Base-by-base conservation (phyloP, 2,113 vertebrate genomes). In the human (Homo sapiens) region DNA sequence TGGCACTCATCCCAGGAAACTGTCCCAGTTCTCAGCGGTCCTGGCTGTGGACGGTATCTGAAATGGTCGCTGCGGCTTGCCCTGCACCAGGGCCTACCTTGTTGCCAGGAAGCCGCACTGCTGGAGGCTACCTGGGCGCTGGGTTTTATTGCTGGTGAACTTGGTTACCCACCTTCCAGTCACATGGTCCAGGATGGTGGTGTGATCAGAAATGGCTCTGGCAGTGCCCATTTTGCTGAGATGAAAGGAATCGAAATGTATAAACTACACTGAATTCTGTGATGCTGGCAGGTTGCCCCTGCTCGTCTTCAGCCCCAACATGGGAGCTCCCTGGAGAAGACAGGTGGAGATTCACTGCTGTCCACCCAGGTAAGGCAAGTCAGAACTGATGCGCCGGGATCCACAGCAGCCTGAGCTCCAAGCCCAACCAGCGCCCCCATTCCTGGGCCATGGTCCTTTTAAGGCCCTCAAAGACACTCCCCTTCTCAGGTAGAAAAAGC, bases 101-200 rank as follows among this genome's bases (percentile, higher is more conserved):
- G 0, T 6, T 5, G 45, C 72, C 76, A 48, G n/a, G 48, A 85
- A 93, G 78, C 20, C 9, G 30, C 2, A 0, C 13, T 48, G 13
- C 22, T n/a, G 40, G 92, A 81, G 95, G 90, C 81, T 64, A 91
- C 97, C 82, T 95, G 30, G 0, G 0, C 30, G 12, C 30, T 43
- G 38, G 89, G 52, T 96, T 97, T 98, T 98, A 98, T 98, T 98
- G 98, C 98, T 98, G 98, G 98, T 98, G 98, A 98, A 98, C 72
- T 75, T 90, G 94, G 73, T 94, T 52, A 70, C 72, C 59, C 84
- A 11, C 73, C 45, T 50, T 27, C 17, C 23, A 73, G 57, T 57
- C 38, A 43, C 23, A 66, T 2, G 9, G 89, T 79, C 35, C 13
- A 40, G 66, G 85, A 40, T 5, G 45, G 52, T 3, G 79, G 81